Evolutionary conservation across 2,888 invertebrate genomes (phyloP), one percentile per base, ranked within the genome.

Genomic region (Atherix ibis): DNA sequence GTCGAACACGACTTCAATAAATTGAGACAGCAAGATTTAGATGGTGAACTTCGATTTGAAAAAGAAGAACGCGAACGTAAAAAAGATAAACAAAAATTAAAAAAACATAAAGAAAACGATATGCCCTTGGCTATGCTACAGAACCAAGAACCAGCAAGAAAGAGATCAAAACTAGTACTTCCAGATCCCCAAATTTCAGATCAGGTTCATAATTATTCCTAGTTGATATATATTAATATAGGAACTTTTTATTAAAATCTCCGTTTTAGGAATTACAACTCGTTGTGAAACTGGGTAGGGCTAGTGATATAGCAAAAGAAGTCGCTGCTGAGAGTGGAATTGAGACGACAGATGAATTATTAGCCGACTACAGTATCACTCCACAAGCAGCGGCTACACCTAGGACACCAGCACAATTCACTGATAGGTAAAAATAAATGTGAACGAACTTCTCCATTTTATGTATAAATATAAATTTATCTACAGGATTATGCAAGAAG

Each of bases 161-260:
- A 95, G 55, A 69, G 95, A 35, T 92, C 91, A 44, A 98, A 98
- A 58, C 68, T 99, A 19, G 94, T 98, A 17, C 59, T 99, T 34
- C 97, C 98, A 0, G 80, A 84, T 45, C 97, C 98, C 1, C 97
- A 98, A 63, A 95, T 98, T 38, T 82, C 92, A 0, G 97, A 98
- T 56, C 72, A 71, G 56, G 75, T 77, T 39, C 24, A 29, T 39
- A 33, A 28, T 40, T 16, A 16, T n/a, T 27, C n/a, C n/a, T n/a
- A n/a, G n/a, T n/a, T 34, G 18, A 17, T 15, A 13, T 24, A 19
- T 17, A 33, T 31, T 37, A 27, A 34, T 32, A 38, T 27, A 34
- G n/a, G n/a, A n/a, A n/a, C n/a, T n/a, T n/a, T n/a, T n/a, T n/a
- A n/a, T n/a, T n/a, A n/a, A n/a, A n/a, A n/a, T n/a, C n/a, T n/a